A percentile compares a stretch with the other conserved stretches of the same genome.
These are phyloP conservation scores for Arnoldichthys spilopterus DNA, from an alignment of 2,797 vertebrate genomes.

Conservation along the genomic window DNA sequence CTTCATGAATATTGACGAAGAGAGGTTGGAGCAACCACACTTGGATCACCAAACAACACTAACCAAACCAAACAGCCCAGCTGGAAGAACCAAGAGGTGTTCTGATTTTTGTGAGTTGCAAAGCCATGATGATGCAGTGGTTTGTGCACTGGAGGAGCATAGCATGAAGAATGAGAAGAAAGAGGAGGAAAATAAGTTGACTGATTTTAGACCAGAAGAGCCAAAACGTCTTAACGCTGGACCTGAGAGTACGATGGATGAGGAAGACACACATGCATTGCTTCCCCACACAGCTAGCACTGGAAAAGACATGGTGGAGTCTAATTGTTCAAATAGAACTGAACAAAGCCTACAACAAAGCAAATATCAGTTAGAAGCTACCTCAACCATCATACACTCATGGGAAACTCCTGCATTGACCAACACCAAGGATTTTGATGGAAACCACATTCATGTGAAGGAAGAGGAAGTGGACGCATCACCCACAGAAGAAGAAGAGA, in stretches of 20 bases:
- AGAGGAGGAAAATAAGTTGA: slow-evolving; percentile 6
- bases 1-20: slow-evolving; percentile 24
- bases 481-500: neutral
- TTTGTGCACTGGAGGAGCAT: neutral
- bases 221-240: neutral
- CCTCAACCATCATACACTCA: slow-evolving; percentile 27
- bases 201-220: slow-evolving; percentile 20
- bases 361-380: slow-evolving; percentile 25
- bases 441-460: slow-evolving; percentile 34
- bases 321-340: neutral
- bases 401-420: slow-evolving; percentile 3
- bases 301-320: neutral
- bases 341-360: slow-evolving; percentile 19
- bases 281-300: neutral
- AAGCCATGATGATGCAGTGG: neutral
- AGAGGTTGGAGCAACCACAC: neutral
- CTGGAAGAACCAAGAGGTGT: neutral
- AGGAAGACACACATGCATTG: slow-evolving; percentile 6
- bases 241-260: slow-evolving; percentile 19
- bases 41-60: neutral
- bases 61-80: neutral
- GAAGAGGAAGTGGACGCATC: slow-evolving; percentile 18
- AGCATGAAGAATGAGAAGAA: neutral
- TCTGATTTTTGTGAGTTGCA: neutral
- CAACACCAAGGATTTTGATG: neutral